Conservation (phyloP, 2,888 invertebrate genomes). For the Trachelus stipa region DNA sequence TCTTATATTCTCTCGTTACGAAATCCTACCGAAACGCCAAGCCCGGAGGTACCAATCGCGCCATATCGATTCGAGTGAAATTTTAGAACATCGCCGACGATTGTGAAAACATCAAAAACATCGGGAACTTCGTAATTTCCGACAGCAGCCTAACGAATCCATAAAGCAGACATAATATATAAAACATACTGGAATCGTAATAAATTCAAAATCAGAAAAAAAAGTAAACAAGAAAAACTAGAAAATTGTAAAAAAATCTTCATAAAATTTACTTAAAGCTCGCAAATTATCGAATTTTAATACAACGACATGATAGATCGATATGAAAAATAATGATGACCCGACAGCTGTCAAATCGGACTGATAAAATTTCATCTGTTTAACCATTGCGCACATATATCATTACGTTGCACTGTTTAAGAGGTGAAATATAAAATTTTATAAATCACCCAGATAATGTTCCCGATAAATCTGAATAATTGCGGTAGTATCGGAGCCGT, state of each 20-base stretch:
- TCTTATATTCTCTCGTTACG: not conserved
- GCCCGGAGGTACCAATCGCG: not conserved
- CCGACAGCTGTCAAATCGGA: not conserved
- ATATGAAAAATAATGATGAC: not conserved
- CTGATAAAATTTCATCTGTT: not conserved
- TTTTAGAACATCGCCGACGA: not conserved
- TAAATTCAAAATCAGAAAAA: not conserved
- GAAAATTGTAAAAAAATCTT: not conserved
- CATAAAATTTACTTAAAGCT: not conserved
- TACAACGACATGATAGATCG: not conserved
- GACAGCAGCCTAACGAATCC: not conserved
- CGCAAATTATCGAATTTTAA: not conserved
- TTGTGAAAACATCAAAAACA: not conserved
- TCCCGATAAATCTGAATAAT: constrained; percentile 19
- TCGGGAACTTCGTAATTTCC: not conserved
- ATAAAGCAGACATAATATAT: not conserved
- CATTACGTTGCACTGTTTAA: not conserved
- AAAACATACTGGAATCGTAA: not conserved
- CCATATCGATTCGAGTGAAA: not conserved
- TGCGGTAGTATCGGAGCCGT: constrained; percentile 8
- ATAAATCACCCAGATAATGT: constrained; percentile 12
- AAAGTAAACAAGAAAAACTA: not conserved
- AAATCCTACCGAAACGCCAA: not conserved
- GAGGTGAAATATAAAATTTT: not conserved
- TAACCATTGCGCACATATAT: not conserved